Base-by-base conservation (phyloP, 1,140 invertebrate species). In the Gonioctena quinquepunctata region DNA sequence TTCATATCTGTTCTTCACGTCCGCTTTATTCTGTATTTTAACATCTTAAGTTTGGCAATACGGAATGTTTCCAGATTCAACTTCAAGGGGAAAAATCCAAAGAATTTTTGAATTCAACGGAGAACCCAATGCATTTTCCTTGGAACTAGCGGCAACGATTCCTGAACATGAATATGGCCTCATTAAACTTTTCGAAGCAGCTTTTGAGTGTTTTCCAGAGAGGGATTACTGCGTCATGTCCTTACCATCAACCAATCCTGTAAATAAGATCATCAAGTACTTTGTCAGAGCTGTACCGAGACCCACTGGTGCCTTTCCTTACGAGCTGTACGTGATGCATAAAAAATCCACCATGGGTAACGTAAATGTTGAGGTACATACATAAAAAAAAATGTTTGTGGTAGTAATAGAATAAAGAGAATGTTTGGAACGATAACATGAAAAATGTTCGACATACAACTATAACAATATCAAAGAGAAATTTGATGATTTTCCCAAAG, bases 121-220 rank as follows among this genome's bases (percentile, higher is more conserved):
- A 0, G 69, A 79, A 61, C 77, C 83, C 1, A 89, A 89, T 75
- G 90, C 90, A 1, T 90, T 92, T 75, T 79, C 87, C 8, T 83
- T 92, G 18, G 90, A 92, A 81, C 76, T 92, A 4, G 90, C 90
- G 74, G 88, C 88, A 66, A 88, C 90, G 72, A 84, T 89, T 69
- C 84, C 86, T 54, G 85, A 86, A 78, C 88, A 88, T 72, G 87
- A 90, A 75, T 87, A 88, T 81, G 66, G 69, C 19, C 54, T 77
- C 2, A 49, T 63, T 65, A 49, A 69, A 72, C 88, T 92, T 70
- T 79, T 92, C 7, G 84, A 88, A 73, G 87, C 87, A 22, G 87
- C 89, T 0, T 93, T 90, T 77, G 87, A 90, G 67, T 81, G 88
- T 66, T 93, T 90, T 75, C 90, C 90, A 0, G 84, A 89, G 23